phyloP scores from a whole-genome alignment of 2,888 invertebrate species.

The Schizaphis graminum region DNA sequence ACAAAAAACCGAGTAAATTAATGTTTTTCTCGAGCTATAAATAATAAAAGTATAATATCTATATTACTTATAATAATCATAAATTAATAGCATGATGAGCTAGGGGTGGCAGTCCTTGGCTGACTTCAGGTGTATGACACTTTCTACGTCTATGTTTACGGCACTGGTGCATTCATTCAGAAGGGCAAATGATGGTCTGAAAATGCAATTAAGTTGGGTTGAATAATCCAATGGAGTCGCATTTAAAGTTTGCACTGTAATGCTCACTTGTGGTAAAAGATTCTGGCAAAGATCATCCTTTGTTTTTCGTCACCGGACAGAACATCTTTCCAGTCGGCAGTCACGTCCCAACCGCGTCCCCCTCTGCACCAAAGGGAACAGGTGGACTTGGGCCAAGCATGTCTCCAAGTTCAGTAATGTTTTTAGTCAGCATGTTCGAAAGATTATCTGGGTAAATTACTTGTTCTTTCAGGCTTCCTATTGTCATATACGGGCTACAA shows the following conservation, averaged over 20 bases:
- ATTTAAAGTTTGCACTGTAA: not conserved
- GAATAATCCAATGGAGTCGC: not conserved
- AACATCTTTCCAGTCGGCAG: slow-evolving; percentile 95
- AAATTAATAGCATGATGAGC: not conserved
- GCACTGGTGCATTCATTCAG: slow-evolving; percentile 98
- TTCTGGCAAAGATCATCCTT: slow-evolving; percentile 91
- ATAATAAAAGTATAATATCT: too few relatives aligned
- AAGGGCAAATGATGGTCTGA: slow-evolving; percentile 88
- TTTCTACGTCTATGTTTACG: slow-evolving; percentile 93
- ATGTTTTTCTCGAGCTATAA: not conserved
- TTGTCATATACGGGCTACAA: slow-evolving; percentile 93
- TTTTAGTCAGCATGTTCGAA: slow-evolving; percentile 79
- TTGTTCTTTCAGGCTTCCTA: slow-evolving; percentile 93
- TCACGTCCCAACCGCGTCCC: slow-evolving; percentile 87
- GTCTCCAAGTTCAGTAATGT: slow-evolving; percentile 78
- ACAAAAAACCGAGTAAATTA: slow-evolving; percentile 67
- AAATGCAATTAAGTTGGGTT: slow-evolving; percentile 50
- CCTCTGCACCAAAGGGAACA: slow-evolving; percentile 84
- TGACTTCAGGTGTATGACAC: slow-evolving; percentile 85
- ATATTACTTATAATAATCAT: too few relatives aligned
- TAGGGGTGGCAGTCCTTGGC: slow-evolving; percentile 90
- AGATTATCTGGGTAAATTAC: slow-evolving; percentile 94
- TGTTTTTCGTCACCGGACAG: slow-evolving; percentile 97
- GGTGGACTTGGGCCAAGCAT: slow-evolving; percentile 84
- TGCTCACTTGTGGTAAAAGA: slow-evolving; percentile 90